phyloP scores from a whole-genome alignment of 2,888 invertebrate genomes.

The Hemithea aestivaria region DNA sequence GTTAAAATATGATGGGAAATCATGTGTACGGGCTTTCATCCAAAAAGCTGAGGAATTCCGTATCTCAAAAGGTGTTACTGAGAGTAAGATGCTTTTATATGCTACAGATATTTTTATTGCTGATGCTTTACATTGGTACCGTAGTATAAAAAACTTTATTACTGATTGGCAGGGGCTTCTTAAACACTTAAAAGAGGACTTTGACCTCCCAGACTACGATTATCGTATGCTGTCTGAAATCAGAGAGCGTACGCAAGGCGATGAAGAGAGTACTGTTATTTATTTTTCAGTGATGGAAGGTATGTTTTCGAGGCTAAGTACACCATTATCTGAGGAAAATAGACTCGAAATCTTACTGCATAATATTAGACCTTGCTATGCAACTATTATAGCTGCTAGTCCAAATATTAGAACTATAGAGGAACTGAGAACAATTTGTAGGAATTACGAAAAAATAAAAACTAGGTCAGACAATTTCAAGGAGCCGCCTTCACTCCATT shows the following conservation, averaged over 20 bases:
- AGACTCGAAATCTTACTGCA: constrained; percentile 27
- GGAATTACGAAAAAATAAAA: too few species aligned
- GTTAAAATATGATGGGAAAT: too few species aligned
- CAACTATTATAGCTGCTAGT: neutral
- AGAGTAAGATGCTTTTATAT: constrained; percentile 3
- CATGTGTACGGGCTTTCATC: constrained; percentile 4
- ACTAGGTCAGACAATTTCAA: too few species aligned
- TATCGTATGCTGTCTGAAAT: constrained; percentile 21
- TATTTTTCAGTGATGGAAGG: constrained; percentile 28
- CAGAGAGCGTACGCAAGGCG: constrained; percentile 23
- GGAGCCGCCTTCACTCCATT: too few species aligned
- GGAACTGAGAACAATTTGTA: too few species aligned
- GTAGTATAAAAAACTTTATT: neutral
- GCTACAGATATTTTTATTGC: constrained; percentile 15
- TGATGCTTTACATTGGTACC: constrained; percentile 23
- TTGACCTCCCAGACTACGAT: constrained; percentile 21
- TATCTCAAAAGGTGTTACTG: neutral
- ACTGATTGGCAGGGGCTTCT: too few species aligned
- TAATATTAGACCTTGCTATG: constrained; percentile 26
- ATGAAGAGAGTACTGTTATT: constrained; percentile 23
- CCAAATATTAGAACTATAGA: neutral
- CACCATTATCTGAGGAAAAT: constrained; percentile 17
- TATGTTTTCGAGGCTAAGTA: constrained; percentile 22
- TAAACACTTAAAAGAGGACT: constrained; percentile 10
- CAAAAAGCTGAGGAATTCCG: constrained; percentile 15